phyloP scores from a whole-genome alignment of 2,113 vertebrate genomes.

The Lamprotornis superbus region DNA sequence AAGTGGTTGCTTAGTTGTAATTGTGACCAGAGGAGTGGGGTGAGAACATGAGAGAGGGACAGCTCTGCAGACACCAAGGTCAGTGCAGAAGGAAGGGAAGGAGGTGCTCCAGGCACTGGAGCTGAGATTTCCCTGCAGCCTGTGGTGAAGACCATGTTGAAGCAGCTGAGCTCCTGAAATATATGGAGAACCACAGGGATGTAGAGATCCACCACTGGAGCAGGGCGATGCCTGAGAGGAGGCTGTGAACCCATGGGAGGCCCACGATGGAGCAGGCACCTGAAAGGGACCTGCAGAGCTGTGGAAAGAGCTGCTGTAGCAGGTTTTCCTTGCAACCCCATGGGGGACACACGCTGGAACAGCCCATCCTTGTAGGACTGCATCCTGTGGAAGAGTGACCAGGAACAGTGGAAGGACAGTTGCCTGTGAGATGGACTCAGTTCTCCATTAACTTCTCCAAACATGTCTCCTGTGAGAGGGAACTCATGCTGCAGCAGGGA shows the following conservation, averaged over 20 bases:
- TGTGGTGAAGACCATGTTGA: not conserved
- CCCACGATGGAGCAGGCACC: not conserved
- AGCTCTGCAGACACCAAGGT: not conserved
- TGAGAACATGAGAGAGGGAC: not conserved
- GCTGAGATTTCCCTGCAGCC: not conserved
- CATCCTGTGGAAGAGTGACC: not conserved
- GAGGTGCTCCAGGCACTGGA: not conserved
- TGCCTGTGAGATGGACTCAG: not conserved
- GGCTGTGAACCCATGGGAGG: not conserved
- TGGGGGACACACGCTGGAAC: no score
- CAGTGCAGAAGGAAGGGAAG: not conserved
- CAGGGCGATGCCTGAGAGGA: not conserved
- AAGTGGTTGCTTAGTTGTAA: not conserved
- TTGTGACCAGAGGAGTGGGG: not conserved
- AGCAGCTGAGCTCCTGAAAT: not conserved
- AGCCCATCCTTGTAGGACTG: not conserved
- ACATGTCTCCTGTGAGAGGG: not conserved
- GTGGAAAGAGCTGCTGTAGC: not conserved
- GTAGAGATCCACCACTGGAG: no score
- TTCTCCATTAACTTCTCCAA: no score
- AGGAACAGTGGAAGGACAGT: not conserved
- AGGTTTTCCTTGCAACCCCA: no score
- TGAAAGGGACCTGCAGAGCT: not conserved
- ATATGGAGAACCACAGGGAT: not conserved
- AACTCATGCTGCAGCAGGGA: not conserved